Evolutionary conservation across 2,797 vertebrate species (phyloP).

Genomic region (Chelidonichthys spinosus): DNA sequence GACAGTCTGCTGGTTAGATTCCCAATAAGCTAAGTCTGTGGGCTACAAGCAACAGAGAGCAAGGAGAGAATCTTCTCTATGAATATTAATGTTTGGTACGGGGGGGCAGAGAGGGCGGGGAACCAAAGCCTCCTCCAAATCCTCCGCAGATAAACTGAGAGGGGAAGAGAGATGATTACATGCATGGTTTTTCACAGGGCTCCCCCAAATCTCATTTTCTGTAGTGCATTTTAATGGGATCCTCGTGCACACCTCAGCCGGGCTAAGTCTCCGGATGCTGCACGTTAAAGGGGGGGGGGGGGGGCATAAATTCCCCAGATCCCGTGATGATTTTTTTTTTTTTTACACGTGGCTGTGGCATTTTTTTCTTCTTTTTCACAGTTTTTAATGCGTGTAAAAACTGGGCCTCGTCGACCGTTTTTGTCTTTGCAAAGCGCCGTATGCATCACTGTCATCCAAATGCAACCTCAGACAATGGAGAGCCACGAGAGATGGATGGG

Average conservation of each 20-base stretch:
- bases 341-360: slow-evolving; percentile 33
- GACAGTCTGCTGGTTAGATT: slow-evolving; percentile 58
- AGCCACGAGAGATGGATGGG: slow-evolving; percentile 74
- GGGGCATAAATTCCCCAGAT: slow-evolving; percentile 50
- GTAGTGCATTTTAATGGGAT: slow-evolving; percentile 86
- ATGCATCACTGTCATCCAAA: slow-evolving; percentile 80
- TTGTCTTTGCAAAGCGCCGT: slow-evolving; percentile 73
- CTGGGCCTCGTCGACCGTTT: slow-evolving; percentile 66
- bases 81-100: slow-evolving; percentile 80
- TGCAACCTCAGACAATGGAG: slow-evolving; percentile 68
- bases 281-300: slow-evolving; percentile 24
- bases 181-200: slow-evolving; percentile 84
- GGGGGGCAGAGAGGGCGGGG: slow-evolving; percentile 52
- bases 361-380: slow-evolving; percentile 53
- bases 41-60: slow-evolving; percentile 73
- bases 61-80: slow-evolving; percentile 76
- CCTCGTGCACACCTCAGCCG: slow-evolving; percentile 69
- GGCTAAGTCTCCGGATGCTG: slow-evolving; percentile 57
- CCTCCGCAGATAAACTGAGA: slow-evolving; percentile 81
- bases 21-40: slow-evolving; percentile 68
- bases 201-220: slow-evolving; percentile 85
- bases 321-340: slow-evolving; percentile 54
- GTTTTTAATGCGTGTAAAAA: slow-evolving; percentile 54
- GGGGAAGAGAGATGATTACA: slow-evolving; percentile 84
- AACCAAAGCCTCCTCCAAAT: slow-evolving; percentile 81